Evolutionary conservation across 2,888 invertebrate genomes (phyloP).

Genomic region (Conchocele bisecta): DNA sequence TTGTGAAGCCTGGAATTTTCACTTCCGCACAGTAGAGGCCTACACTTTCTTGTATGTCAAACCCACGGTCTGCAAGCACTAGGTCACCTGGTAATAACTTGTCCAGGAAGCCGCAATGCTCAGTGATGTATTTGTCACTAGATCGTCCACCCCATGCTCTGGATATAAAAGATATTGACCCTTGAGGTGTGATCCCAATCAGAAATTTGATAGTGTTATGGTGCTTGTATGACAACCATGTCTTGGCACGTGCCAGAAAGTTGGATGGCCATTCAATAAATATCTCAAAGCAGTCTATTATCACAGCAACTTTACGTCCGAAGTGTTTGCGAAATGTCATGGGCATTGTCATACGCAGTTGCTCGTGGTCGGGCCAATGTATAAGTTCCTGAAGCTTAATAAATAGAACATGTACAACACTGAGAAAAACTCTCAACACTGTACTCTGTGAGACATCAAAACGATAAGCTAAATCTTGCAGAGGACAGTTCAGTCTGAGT

Average conservation of each 20-base stretch:
- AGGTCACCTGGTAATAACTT: constrained; percentile 52
- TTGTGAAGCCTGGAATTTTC: constrained; percentile 57
- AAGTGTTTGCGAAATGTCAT: constrained; percentile 22
- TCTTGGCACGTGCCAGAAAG: constrained; percentile 51
- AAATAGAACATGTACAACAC: constrained; percentile 19
- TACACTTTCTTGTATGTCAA: constrained; percentile 49
- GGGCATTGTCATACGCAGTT: constrained; percentile 43
- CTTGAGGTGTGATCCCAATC: constrained; percentile 66
- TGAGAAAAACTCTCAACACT: constrained; percentile 27
- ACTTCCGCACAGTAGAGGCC: constrained; percentile 50
- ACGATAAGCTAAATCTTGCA: constrained; percentile 20
- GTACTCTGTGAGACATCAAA: constrained; percentile 34
- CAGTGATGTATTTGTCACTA: constrained; percentile 64
- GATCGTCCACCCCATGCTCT: constrained; percentile 63
- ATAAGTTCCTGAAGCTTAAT: constrained; percentile 29
- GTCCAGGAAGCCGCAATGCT: constrained; percentile 50
- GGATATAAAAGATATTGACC: constrained; percentile 59
- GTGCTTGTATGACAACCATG: constrained; percentile 61
- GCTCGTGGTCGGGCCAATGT: constrained; percentile 43
- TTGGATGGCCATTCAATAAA: constrained; percentile 50
- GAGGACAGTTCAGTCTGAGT: constrained; percentile 17
- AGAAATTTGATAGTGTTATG: constrained; percentile 64
- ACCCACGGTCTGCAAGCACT: constrained; percentile 54
- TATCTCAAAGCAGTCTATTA: constrained; percentile 54
- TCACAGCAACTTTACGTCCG: constrained; percentile 37